These are phyloP conservation scores for Anas platyrhynchos DNA, from an alignment of 2,113 vertebrate species.

Conservation along the genomic window DNA sequence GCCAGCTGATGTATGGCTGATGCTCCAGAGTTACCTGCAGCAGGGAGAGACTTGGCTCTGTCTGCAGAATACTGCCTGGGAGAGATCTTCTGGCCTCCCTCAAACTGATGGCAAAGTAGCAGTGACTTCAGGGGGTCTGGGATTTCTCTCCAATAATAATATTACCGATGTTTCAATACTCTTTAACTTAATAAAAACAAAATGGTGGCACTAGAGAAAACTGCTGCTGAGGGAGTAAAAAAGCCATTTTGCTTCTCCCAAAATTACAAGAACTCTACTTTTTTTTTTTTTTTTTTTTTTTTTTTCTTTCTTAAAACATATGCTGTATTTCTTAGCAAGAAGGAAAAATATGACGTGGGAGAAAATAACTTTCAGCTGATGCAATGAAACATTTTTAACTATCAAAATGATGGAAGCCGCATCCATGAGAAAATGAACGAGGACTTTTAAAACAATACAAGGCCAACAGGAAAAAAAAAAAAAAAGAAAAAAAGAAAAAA, in stretches of 20 bases:
- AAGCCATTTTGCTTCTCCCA: neutral
- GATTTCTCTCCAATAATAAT: conserved; percentile 42
- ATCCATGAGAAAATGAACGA: conserved; percentile 61
- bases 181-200: conserved; percentile 35
- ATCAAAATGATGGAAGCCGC: conserved; percentile 23
- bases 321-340: conserved; percentile 43
- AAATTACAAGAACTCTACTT: neutral
- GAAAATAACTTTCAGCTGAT: conserved; percentile 64
- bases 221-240: neutral
- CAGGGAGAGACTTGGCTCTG: neutral
- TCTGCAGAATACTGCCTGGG: neutral
- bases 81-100: neutral
- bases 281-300: neutral
- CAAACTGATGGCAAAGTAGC: neutral
- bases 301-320: conserved; percentile 16
- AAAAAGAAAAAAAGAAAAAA: neutral
- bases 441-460: conserved; percentile 68
- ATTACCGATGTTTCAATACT: conserved; percentile 7
- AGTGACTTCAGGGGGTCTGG: neutral
- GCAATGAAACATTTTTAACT: conserved; percentile 64
- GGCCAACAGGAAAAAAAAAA: conserved; percentile 7
- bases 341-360: conserved; percentile 44
- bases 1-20: neutral
- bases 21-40: neutral
- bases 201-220: neutral